Conservation (phyloP, 2,113 vertebrate species). For the Octodon degus region DNA sequence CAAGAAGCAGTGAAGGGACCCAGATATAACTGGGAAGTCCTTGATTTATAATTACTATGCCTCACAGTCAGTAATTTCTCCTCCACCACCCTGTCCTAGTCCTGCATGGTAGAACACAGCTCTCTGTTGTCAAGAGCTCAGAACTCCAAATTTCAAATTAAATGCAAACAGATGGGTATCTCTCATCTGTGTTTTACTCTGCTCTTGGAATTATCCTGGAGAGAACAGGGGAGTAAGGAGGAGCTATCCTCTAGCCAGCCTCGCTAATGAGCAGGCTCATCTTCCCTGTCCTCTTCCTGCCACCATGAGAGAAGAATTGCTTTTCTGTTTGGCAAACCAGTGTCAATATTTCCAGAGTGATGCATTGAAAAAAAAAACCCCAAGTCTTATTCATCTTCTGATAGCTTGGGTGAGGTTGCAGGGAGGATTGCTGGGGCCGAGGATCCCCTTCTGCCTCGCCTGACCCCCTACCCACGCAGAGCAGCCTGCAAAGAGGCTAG, state of each 20-base stretch:
- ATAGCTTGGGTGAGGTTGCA: neutral
- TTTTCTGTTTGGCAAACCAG: conserved; percentile 61
- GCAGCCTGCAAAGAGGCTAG: neutral
- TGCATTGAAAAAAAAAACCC: neutral
- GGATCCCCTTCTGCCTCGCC: neutral
- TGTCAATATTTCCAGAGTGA: conserved; percentile 51
- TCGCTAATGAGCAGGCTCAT: conserved; percentile 58
- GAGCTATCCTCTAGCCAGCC: conserved; percentile 20
- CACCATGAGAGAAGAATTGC: neutral
- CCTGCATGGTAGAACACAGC: conserved; percentile 26
- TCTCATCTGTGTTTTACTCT: conserved; percentile 67
- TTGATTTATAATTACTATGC: conserved; percentile 73
- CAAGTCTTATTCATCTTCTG: neutral
- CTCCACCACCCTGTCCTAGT: conserved; percentile 37
- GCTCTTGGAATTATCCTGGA: neutral
- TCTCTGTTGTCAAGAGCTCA: conserved; percentile 20
- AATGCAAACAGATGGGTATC: conserved; percentile 77
- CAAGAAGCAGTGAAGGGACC: conserved; percentile 67
- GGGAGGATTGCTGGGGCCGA: neutral
- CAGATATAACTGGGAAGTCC: conserved; percentile 76
- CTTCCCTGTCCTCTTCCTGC: neutral
- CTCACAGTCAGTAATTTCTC: neutral
- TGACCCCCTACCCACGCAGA: neutral
- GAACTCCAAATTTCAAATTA: conserved; percentile 79
- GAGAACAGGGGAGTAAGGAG: neutral